These are phyloP conservation scores for Meloidogyne chitwoodi DNA, from an alignment of 1,140 invertebrate species.

Conservation along the genomic window DNA sequence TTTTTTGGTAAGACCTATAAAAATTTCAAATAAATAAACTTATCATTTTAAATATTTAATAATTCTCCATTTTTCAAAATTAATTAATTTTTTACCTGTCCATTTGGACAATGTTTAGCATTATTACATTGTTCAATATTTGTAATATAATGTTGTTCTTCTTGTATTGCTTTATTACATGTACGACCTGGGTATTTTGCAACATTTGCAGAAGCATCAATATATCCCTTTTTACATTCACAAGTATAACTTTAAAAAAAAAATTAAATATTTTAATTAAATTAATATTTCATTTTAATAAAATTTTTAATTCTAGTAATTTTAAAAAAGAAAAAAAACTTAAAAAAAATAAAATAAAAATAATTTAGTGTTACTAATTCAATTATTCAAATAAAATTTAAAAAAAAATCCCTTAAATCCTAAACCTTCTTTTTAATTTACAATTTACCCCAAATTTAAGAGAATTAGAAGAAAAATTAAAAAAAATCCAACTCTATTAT, in stretches of 20 bases:
- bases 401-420: no score
- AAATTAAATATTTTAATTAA: background rate
- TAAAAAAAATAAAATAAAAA: no score
- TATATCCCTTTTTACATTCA: constrained; percentile 45
- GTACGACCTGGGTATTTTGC: constrained; percentile 57
- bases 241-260: constrained; percentile 40
- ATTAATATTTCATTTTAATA: background rate
- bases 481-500: no score
- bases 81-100: constrained; percentile 4
- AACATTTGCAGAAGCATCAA: constrained; percentile 56
- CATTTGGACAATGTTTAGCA: constrained; percentile 27
- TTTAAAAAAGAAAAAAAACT: no score
- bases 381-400: no score
- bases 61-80: no score
- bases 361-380: no score
- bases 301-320: no score
- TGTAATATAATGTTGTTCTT: constrained; percentile 1
- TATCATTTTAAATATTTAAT: background rate
- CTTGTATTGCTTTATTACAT: constrained; percentile 52
- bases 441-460: no score
- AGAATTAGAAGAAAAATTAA: no score
- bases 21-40: background rate
- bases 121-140: constrained; percentile 6
- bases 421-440: no score
- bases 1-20: no score